These are phyloP conservation scores for Rugalucina vietnamica DNA, from an alignment of 2,888 invertebrate genomes.

Conservation along the genomic window DNA sequence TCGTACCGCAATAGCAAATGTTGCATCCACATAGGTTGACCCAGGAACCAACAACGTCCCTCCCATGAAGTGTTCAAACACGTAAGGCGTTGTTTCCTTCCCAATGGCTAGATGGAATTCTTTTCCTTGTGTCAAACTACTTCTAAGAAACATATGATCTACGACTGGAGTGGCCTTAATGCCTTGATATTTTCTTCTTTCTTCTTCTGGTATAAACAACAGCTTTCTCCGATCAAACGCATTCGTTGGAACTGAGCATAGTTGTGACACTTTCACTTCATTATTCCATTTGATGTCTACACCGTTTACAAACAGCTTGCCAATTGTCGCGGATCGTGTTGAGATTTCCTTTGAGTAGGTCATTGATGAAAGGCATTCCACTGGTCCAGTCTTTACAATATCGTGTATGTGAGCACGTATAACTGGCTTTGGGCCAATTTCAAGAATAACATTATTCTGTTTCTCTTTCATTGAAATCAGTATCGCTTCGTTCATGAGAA, in stretches of 20 bases:
- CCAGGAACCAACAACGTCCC: neutral
- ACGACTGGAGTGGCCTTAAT: neutral
- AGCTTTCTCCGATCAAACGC: neutral
- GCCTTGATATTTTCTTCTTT: neutral
- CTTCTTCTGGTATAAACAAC: neutral
- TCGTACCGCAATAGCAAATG: neutral
- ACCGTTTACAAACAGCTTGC: slow-evolving; percentile 14
- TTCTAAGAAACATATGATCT: neutral
- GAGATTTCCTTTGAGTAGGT: neutral
- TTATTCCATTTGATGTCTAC: neutral
- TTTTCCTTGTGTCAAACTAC: neutral
- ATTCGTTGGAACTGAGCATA: slow-evolving; percentile 12
- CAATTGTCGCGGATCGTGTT: neutral
- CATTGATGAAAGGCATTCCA: neutral
- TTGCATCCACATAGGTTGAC: neutral
- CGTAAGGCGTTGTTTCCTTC: neutral
- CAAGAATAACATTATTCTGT: slow-evolving; percentile 29
- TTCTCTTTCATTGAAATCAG: neutral
- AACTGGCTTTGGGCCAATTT: slow-evolving; percentile 48
- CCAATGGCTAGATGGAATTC: neutral
- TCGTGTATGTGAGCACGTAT: slow-evolving; percentile 32
- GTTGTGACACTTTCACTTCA: neutral
- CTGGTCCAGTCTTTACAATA: neutral
- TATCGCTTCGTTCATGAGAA: slow-evolving; percentile 64
- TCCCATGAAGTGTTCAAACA: neutral